Evolutionary conservation across 2,888 invertebrate genomes (phyloP), one percentile per base, ranked within the genome.

Genomic region (Aporophyla lueneburgensis): DNA sequence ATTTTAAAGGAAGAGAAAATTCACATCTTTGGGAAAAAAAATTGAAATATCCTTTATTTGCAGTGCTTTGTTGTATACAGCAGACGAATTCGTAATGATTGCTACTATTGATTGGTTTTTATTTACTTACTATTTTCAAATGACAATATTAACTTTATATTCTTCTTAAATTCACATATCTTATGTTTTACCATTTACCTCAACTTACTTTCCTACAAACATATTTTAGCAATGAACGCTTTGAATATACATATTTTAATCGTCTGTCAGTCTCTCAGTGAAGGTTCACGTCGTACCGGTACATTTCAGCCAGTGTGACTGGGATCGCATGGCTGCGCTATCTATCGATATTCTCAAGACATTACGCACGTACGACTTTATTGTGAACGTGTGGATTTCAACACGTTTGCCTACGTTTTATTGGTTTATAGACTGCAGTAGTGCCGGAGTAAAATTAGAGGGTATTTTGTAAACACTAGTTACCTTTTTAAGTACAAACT

Each of bases 321-420:
- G 43, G 46, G 74, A 63, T 51, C 73, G 81, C 84, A 71, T 84
- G 73, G 58, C 62, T 71, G 73, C 53, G 63, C 71, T 68, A 61
- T 72, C 80, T 66, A 67, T 84, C 83, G 74, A 81, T 80, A 81
- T 81, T 77, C 83, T 62, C 43, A 43, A 78, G 71, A 69, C 78
- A 84, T 78, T 84, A 78, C 84, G 81, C 83, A 83, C 83, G 83
- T 81, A 59, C 61, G 68, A 71, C 74, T 81, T 84, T 83, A 83
- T 83, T 84, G 81, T 84, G 84, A 62, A 84, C 83, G 83, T 83
- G 84, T 74, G 63, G 74, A 83, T 83, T 77, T 81, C 78, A 78
- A 77, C 81, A 78, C 84, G 83, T 81, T 74, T 81, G 69, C 78
- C 62, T 83, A 84, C 81, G 78, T 84, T 80, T 84, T 84, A 84